Conservation (phyloP, 2,113 vertebrate genomes). For the Periophthalmus modestus region DNA sequence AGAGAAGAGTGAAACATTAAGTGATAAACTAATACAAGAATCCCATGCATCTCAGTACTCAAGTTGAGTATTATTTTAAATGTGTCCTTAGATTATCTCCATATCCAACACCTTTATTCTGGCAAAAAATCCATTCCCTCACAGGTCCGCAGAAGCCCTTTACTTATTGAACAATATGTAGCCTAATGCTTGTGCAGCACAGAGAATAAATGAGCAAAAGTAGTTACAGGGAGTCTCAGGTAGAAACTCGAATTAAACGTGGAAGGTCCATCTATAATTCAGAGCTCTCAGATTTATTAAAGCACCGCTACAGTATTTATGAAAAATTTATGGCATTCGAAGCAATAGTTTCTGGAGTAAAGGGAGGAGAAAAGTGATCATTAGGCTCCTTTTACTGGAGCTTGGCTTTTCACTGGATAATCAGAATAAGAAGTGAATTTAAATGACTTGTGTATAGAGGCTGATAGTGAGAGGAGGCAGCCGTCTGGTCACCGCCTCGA, state of each 20-base stretch:
- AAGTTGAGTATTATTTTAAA: background rate
- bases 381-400: constrained; percentile 1
- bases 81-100: background rate
- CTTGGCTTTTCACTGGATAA: background rate
- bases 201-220: constrained; percentile 12
- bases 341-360: constrained; percentile 9
- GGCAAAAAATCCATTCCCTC: background rate
- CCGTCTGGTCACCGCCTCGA: background rate
- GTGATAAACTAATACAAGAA: no score
- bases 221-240: constrained; percentile 8
- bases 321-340: constrained; percentile 6
- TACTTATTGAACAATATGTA: constrained; percentile 13
- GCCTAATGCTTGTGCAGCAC: constrained; percentile 1
- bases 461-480: constrained; percentile 2
- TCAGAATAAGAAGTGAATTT: constrained; percentile 5
- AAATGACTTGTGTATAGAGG: constrained; percentile 4
- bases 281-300: constrained; percentile 11
- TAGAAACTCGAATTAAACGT: constrained; percentile 5
- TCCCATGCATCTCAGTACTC: background rate
- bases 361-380: background rate
- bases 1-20: no score
- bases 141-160: background rate
- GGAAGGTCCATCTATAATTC: constrained; percentile 6
- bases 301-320: constrained; percentile 11
- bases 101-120: background rate